phyloP scores from a whole-genome alignment of 2,797 vertebrate species.

The Coilia nasus region DNA sequence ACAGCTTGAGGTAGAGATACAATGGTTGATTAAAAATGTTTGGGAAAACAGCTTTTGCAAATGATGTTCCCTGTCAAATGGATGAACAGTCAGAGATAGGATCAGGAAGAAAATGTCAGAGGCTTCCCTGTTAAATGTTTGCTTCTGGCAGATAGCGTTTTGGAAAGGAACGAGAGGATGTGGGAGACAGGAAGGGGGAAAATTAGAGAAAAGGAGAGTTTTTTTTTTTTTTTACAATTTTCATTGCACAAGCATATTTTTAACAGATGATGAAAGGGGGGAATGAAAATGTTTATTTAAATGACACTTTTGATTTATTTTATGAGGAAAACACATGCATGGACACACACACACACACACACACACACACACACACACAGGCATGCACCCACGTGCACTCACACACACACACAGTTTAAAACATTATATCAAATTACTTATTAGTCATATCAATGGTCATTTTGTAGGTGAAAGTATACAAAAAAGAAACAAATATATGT shows the following conservation, averaged over 20 bases:
- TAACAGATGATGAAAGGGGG: background rate
- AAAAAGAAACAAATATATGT: background rate
- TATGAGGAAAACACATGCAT: background rate
- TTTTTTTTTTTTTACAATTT: background rate
- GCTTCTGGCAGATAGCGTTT: conserved; percentile 1
- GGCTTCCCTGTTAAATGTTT: conserved; percentile 15
- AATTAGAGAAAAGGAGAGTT: background rate
- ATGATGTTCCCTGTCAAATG: conserved; percentile 12
- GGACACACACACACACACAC: background rate
- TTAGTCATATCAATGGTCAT: background rate
- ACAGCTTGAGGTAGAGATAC: conserved; percentile 7
- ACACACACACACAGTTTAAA: background rate
- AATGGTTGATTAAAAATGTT: conserved; percentile 8
- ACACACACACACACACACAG: background rate
- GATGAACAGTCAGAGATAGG: background rate
- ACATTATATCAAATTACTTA: background rate
- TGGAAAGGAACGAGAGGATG: background rate
- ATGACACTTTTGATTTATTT: background rate
- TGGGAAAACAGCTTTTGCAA: conserved; percentile 18
- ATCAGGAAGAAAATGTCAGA: conserved; percentile 12
- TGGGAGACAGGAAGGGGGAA: background rate
- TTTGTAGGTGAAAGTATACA: background rate
- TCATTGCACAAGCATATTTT: background rate
- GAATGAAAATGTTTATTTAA: background rate
- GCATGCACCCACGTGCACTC: background rate